Base-by-base conservation (phyloP, 2,113 vertebrate genomes). In the Paedocypris sp. region DNA sequence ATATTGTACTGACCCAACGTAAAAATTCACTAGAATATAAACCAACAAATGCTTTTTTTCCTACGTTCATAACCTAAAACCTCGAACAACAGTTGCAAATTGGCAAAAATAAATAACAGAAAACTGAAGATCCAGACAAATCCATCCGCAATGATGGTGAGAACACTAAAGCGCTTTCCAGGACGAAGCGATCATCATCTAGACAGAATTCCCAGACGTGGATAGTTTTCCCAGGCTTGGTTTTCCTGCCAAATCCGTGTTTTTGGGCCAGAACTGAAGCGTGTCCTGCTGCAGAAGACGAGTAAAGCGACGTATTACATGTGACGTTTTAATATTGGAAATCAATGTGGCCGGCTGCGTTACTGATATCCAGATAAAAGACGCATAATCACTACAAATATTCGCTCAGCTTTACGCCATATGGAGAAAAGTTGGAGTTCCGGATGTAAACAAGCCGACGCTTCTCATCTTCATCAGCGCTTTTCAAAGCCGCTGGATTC, bases 261-360 rank as follows among this genome's bases (percentile, higher is more conserved):
- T 62, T 71, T 66, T 63, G 60, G 47, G 59, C 54, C 58, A 18
- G 43, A 47, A 50, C 70, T 64, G 36, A 29, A 4, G 31, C 3
- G 20, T 32, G 50, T 69, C 64, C 73, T 71, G 72, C 73, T 57
- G 73, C 71, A 75, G 66, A 59, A 69, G 69, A 74, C 71, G 69
- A 71, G 60, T 0, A 9, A 49, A 66, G 23, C 53, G 70, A 76
- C 82, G 73, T 79, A 80, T 73, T 69, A 79, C 64, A 83, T 67
- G 53, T 69, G 80, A 80, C 77, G 75, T 43, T 74, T 70, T 73
- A 75, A 72, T 57, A 62, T 35, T 65, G 71, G 70, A 77, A 80
- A 80, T 80, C 76, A 76, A 79, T 80, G 57, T 8, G 6, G 60
- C 61, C 51, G 70, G 81, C 75, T 64, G 69, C 64, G 69, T 66